Base-by-base conservation (phyloP, 1,140 invertebrate genomes). In the Solen grandis region DNA sequence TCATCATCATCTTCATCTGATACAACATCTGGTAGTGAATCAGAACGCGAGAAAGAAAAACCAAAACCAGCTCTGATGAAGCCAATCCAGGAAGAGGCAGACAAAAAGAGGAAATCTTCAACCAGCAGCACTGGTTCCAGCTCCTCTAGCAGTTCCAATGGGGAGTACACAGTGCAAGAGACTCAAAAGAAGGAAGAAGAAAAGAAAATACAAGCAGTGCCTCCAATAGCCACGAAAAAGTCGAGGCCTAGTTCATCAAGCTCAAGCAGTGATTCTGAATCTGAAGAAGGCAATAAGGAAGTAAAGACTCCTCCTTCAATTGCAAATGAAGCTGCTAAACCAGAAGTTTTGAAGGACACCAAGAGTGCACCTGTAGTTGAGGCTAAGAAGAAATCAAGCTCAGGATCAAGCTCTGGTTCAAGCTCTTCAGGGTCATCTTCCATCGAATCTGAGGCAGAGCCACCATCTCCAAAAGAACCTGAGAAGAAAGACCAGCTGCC, bases 261-360 rank as follows among this genome's bases (percentile, higher is more conserved):
- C 41, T 10, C 8, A 8, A 46, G 41, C 41, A 46, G 41, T 19
- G 41, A 46, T 46, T 60, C 57, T 31, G 41, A 63, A 27, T 68
- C 75, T 29, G 75, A 77, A 29, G 57, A 74, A 31, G 62, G 38
- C 27, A 57, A 77, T 29, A 77, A 77, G 22, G 41, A 55, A 27
- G 74, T 66, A 22, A n/a, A 8, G 4, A 52, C n/a, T 33, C 57
- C 35, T n/a, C n/a, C n/a, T n/a, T n/a, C n/a, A n/a, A n/a, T n/a
- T n/a, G n/a, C n/a, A n/a, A n/a, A n/a, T n/a, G n/a, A n/a, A n/a
- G n/a, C n/a, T n/a, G n/a, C n/a, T n/a, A n/a, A n/a, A n/a, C n/a
- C n/a, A n/a, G n/a, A n/a, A n/a, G n/a, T n/a, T n/a, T n/a, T n/a
- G n/a, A n/a, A n/a, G n/a, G n/a, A n/a, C n/a, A n/a, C n/a, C n/a